phyloP scores from a whole-genome alignment of 2,797 vertebrate species.

The Tapera naevia region DNA sequence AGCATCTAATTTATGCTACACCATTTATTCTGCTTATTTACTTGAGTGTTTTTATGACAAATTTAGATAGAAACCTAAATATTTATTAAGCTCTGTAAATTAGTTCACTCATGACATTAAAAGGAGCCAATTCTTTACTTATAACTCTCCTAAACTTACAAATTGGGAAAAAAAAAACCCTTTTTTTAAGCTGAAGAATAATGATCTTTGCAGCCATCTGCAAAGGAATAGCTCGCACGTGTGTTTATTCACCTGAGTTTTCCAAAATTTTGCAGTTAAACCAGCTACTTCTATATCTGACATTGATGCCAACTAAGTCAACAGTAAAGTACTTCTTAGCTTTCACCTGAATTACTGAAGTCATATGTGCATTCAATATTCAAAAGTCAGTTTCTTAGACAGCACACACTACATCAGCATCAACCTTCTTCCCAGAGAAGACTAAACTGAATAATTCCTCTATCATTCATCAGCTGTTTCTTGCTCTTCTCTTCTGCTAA shows the following conservation, averaged over 20 bases:
- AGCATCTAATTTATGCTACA: background rate
- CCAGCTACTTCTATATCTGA: background rate
- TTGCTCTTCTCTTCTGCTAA: background rate
- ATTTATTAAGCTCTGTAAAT: constrained; percentile 3
- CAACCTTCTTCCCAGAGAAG: background rate
- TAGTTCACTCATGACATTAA: background rate
- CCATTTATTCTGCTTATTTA: background rate
- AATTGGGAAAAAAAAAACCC: background rate
- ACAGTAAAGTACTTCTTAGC: background rate
- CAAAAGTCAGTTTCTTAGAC: background rate
- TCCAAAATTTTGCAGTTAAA: background rate
- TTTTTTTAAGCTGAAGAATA: background rate
- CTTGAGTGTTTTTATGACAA: background rate
- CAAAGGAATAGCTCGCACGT: background rate
- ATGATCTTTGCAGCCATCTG: background rate
- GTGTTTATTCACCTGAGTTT: background rate
- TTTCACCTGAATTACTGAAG: background rate
- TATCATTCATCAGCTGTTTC: background rate
- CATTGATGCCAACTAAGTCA: background rate
- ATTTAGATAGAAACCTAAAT: background rate
- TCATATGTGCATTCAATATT: background rate
- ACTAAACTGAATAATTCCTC: background rate
- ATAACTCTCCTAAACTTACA: background rate
- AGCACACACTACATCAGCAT: background rate
- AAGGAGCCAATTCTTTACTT: background rate